phyloP scores from a whole-genome alignment of 2,888 invertebrate genomes.

The Vesta saturnalis region DNA sequence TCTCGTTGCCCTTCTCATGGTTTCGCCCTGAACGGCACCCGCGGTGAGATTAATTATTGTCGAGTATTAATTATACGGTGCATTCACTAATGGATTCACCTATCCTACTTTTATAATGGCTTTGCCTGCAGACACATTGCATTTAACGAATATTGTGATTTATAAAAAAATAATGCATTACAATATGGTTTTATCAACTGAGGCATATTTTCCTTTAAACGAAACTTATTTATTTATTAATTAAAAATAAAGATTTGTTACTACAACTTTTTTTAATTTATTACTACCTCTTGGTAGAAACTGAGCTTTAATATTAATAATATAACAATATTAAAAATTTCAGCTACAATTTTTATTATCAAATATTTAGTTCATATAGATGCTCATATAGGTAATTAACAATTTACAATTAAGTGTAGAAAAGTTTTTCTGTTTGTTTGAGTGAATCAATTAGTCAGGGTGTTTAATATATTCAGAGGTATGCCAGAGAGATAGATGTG shows the following conservation, averaged over 20 bases:
- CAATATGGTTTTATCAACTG: too few species aligned
- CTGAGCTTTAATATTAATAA: neutral
- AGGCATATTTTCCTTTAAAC: too few species aligned
- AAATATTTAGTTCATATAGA: too few species aligned
- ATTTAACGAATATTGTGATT: slow-evolving; percentile 13
- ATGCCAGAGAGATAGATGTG: too few species aligned
- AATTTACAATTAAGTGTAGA: too few species aligned
- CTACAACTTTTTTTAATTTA: neutral
- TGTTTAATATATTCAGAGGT: too few species aligned
- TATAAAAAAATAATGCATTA: slow-evolving; percentile 3
- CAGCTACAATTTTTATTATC: neutral
- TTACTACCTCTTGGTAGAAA: neutral
- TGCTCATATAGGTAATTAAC: too few species aligned
- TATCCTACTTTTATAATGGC: slow-evolving; percentile 32
- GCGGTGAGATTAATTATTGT: slow-evolving; percentile 51
- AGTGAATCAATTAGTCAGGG: too few species aligned
- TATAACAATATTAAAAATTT: neutral
- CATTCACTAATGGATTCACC: slow-evolving; percentile 49
- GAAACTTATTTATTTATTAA: too few species aligned
- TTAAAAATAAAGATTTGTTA: neutral
- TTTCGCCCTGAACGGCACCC: slow-evolving; percentile 40
- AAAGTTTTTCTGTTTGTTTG: too few species aligned
- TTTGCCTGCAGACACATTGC: slow-evolving; percentile 25
- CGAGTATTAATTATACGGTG: slow-evolving; percentile 50
- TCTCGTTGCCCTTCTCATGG: slow-evolving; percentile 17